A percentile compares a stretch with the other conserved stretches of the same genome.
phyloP scores from a whole-genome alignment of 2,888 invertebrate species.

The Sinotaia quadrata region DNA sequence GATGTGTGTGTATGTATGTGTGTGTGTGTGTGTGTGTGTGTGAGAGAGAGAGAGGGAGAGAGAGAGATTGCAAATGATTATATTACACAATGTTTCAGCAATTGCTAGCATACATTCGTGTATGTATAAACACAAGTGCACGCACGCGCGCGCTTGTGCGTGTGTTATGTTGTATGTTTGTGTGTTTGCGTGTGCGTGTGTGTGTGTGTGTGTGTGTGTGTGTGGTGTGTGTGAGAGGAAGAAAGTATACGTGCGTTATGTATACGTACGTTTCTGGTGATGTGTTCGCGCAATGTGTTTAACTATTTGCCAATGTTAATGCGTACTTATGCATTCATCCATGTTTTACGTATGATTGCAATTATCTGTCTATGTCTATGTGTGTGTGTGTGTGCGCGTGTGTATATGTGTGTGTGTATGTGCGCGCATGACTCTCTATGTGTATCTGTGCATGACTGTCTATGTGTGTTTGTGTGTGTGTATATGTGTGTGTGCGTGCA shows the following conservation, averaged over 20 bases:
- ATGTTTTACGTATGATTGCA: neutral
- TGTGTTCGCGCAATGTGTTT: too few relatives aligned
- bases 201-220: constrained; percentile 3
- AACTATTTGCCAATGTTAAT: too few relatives aligned
- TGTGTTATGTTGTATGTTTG: too few relatives aligned
- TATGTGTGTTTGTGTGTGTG: neutral
- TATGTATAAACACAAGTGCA: neutral
- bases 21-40: constrained; percentile 8
- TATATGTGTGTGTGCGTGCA: neutral
- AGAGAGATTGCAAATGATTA: neutral
- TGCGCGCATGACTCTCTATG: neutral
- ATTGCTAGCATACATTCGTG: neutral
- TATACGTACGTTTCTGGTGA: too few relatives aligned
- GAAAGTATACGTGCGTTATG: too few relatives aligned
- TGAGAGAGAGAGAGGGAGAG: neutral
- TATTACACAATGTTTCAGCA: too few relatives aligned
- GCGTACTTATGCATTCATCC: too few relatives aligned
- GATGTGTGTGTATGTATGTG: neutral
- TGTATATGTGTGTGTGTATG: neutral
- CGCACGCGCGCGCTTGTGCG: too few relatives aligned
- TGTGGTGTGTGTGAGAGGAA: neutral
- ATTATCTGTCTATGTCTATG: neutral
- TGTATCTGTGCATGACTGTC: neutral
- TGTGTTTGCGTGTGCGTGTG: neutral
- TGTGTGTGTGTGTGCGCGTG: neutral